phyloP scores from a whole-genome alignment of 2,113 vertebrate genomes.

The Recurvirostra avosetta region DNA sequence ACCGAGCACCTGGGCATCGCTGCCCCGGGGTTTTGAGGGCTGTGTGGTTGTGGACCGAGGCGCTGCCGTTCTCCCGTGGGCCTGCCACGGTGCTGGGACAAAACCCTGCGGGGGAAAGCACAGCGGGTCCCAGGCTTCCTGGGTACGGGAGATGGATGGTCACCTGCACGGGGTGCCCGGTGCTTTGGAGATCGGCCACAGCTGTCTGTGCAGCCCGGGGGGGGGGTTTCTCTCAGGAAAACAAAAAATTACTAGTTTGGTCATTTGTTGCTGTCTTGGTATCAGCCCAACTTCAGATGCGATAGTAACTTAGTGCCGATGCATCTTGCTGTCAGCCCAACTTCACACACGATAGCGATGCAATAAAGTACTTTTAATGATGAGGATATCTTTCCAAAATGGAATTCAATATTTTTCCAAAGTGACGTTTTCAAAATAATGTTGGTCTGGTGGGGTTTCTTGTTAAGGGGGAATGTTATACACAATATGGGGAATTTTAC shows the following conservation, averaged over 20 bases:
- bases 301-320: background rate
- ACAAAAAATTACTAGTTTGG: background rate
- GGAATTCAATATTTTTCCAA: background rate
- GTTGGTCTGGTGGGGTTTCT: background rate
- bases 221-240: background rate
- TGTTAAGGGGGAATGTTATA: background rate
- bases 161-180: fast-evolving
- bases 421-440: background rate
- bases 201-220: background rate
- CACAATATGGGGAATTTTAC: background rate
- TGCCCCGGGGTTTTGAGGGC: fast-evolving
- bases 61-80: no score
- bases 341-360: background rate
- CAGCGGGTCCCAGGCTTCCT: fast-evolving
- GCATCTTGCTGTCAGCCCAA: background rate
- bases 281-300: fast-evolving
- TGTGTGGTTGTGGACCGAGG: background rate
- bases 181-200: background rate
- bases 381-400: background rate
- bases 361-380: background rate
- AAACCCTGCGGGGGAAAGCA: fast-evolving
- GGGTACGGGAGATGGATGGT: background rate
- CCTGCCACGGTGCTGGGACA: background rate
- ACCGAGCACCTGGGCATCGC: fast-evolving
- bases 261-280: background rate